Evolutionary conservation across 37 sponge, comb jelly and placozoan species (phyloP), one percentile per base, ranked within the genome.

Genomic region (Axinella damicornis): DNA sequence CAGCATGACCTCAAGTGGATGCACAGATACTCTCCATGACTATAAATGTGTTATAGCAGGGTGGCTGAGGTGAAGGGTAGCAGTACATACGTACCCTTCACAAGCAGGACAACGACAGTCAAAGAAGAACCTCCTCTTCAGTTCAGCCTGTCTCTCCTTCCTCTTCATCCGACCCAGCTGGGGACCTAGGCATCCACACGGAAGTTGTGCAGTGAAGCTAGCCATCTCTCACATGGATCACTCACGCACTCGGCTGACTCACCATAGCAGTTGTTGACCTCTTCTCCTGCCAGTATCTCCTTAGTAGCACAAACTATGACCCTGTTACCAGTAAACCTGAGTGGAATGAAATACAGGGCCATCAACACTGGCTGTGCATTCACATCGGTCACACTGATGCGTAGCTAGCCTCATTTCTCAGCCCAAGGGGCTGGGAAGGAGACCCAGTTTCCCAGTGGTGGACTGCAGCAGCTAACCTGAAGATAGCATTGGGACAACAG

Each of bases 231-330:
- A 46, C 46, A 46, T n/a, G n/a, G n/a, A n/a, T 46, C 46, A 46
- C 46, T 46, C 46, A 46, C 9, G n/a, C n/a, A n/a, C 46, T 46
- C 46, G 4, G 46, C 46, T 46, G 6, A 2, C 46, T 35, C 30
- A 90, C 91, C 91, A 75, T 90, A 90, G 31, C 87, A 90, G 65
- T 16, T 79, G 40, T 22, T 62, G 65, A 86, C 40, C 53, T 86
- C 87, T 2, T 86, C 76, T 34, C 82, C 88, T 35, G 33, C 38
- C 33, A 56, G 53, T 30, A 90, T 33, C 30, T 27, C 25, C 61
- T 31, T 65, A 18, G 79, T 74, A 17, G 69, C 81, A 34, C 53
- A 25, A 16, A 86, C 68, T 15, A 6, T n/a, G 0, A 80, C 57
- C 30, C 25, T 73, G n/a, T 75, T 90, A 0, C 91, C 87, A 1